Percentiles rank a stretch among this genome's conserved stretches.
Evolutionary conservation across 2,888 invertebrate species (phyloP).

Genomic region (Lymantria dispar): DNA sequence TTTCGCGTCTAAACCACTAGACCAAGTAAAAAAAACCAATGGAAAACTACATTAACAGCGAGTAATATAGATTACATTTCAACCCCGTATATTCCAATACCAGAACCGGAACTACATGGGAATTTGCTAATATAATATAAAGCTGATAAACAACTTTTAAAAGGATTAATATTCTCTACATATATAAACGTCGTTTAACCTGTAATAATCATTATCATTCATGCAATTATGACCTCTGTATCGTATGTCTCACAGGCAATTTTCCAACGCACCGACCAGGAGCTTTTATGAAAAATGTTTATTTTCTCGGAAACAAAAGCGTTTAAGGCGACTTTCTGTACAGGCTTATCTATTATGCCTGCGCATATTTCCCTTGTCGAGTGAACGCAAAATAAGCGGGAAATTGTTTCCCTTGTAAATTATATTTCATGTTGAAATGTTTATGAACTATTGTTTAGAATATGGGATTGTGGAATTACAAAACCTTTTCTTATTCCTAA

Average conservation of each 20-base stretch:
- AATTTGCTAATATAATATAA: too few species aligned
- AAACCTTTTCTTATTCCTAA: too few species aligned
- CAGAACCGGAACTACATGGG: too few species aligned
- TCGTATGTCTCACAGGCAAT: slow-evolving; percentile 54
- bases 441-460: too few species aligned
- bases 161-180: slow-evolving; percentile 54
- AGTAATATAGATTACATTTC: too few species aligned
- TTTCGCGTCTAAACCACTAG: too few species aligned
- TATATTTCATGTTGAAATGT: slow-evolving; percentile 16
- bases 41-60: too few species aligned
- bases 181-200: slow-evolving; percentile 1
- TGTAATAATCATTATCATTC: slow-evolving; percentile 40
- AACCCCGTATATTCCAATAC: too few species aligned
- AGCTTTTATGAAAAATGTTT: slow-evolving; percentile 62
- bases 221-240: slow-evolving; percentile 57
- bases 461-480: too few species aligned
- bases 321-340: slow-evolving; percentile 63
- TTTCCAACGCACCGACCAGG: slow-evolving; percentile 50
- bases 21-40: too few species aligned
- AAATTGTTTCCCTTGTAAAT: slow-evolving; percentile 70
- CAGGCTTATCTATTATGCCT: slow-evolving; percentile 67
- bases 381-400: slow-evolving; percentile 71
- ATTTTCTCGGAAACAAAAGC: slow-evolving; percentile 72
- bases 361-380: slow-evolving; percentile 61
- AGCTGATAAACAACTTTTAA: slow-evolving; percentile 49